These are phyloP conservation scores for Chrysolophus pictus DNA, from an alignment of 2,797 vertebrate genomes.

Conservation along the genomic window DNA sequence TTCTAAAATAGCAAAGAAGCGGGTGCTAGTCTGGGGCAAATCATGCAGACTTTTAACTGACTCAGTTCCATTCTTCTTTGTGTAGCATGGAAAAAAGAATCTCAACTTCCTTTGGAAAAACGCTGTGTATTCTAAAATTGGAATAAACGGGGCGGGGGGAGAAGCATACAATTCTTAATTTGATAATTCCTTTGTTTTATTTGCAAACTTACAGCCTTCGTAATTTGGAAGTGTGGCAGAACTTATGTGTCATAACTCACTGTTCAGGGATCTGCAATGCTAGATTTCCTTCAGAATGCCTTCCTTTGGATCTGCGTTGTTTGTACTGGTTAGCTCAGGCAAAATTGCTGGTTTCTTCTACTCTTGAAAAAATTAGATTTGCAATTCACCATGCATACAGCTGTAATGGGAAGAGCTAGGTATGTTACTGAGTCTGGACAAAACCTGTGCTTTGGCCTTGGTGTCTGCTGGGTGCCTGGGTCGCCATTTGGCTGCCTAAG, in stretches of 20 bases:
- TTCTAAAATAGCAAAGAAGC: background rate
- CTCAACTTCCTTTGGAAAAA: background rate
- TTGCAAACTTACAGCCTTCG: background rate
- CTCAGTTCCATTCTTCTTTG: background rate
- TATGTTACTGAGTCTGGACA: background rate
- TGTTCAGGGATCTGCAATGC: background rate
- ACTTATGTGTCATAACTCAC: background rate
- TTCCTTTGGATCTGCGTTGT: background rate
- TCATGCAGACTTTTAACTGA: background rate
- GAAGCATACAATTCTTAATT: background rate
- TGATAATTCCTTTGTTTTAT: background rate
- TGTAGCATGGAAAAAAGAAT: background rate
- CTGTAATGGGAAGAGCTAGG: background rate
- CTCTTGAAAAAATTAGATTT: background rate
- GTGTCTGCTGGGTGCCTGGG: background rate
- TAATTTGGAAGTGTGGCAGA: background rate
- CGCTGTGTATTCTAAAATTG: background rate
- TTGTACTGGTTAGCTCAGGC: background rate
- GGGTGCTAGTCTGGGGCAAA: rapidly evolving
- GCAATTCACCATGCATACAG: background rate
- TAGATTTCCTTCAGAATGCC: background rate
- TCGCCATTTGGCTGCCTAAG: background rate
- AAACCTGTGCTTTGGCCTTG: background rate
- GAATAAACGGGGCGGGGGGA: background rate
- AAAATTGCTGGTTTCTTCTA: background rate